A percentile compares a stretch with the other conserved stretches of the same genome.
These are phyloP conservation scores for Cheirogaleus medius DNA, from an alignment of 2,113 vertebrate genomes.

Conservation along the genomic window DNA sequence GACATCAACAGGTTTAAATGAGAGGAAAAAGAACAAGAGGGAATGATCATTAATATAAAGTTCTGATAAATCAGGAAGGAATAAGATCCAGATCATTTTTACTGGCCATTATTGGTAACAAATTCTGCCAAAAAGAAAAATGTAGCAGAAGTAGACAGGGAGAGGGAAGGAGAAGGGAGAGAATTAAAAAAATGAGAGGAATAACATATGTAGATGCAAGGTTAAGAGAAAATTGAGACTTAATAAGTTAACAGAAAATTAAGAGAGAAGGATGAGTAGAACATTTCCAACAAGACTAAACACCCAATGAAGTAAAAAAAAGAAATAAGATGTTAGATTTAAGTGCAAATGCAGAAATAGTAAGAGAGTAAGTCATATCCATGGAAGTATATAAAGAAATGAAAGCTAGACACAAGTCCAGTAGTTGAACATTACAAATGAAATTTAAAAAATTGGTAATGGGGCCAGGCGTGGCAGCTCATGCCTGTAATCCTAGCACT, in stretches of 20 bases:
- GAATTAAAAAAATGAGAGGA: background rate
- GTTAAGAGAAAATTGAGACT: background rate
- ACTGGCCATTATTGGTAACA: background rate
- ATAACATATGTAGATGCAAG: background rate
- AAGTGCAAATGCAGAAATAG: background rate
- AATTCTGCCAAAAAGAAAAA: background rate
- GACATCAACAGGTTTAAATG: background rate
- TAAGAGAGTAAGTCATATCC: background rate
- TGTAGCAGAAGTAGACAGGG: background rate
- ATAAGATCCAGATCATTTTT: background rate
- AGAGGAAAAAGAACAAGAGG: background rate
- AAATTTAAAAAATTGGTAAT: background rate
- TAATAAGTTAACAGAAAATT: background rate
- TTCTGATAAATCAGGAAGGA: background rate
- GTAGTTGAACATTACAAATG: background rate
- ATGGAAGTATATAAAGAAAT: background rate
- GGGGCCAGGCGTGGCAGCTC: no score
- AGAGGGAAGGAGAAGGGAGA: rapidly evolving
- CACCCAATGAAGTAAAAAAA: background rate
- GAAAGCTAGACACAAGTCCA: background rate
- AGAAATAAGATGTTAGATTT: background rate
- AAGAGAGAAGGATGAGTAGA: background rate
- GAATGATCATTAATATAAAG: background rate
- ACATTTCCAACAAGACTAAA: background rate
- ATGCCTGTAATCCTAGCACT: no score